Evolutionary conservation across 1,140 invertebrate species (phyloP).

Genomic region (Cyphomyrmex costatus): DNA sequence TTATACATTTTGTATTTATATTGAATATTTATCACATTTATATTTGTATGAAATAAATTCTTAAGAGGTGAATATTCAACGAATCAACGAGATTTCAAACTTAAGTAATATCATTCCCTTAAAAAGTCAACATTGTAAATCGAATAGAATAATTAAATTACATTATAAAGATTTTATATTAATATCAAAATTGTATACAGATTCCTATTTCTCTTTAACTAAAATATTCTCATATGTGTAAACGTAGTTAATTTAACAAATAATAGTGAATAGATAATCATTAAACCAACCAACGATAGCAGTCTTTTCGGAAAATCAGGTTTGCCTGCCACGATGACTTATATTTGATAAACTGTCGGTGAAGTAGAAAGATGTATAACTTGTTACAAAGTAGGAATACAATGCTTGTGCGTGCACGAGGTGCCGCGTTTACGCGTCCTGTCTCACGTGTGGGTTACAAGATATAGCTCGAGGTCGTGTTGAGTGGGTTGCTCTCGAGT

Average conservation of each 20-base stretch:
- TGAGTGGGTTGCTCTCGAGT: constrained; percentile 16
- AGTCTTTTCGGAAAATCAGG: background rate
- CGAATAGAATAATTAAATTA: background rate
- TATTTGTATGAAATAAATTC: background rate
- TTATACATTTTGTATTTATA: constrained; percentile 3
- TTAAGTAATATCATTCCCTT: background rate
- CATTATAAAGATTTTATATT: background rate
- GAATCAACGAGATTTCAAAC: background rate
- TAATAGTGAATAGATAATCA: background rate
- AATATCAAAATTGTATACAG: background rate
- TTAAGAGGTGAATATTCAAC: background rate
- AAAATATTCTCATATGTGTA: background rate
- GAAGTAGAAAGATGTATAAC: background rate
- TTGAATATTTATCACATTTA: background rate
- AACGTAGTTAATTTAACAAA: background rate
- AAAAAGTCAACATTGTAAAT: background rate
- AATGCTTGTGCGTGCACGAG: constrained; percentile 12
- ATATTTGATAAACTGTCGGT: background rate
- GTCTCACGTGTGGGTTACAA: constrained; percentile 59
- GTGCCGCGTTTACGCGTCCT: constrained; percentile 63
- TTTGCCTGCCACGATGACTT: background rate
- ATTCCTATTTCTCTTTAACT: background rate
- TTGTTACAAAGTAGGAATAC: background rate
- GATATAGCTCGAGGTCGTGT: constrained; percentile 38
- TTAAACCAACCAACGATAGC: background rate